phyloP scores from a whole-genome alignment of 2,797 vertebrate genomes.

The Halcyon badia region DNA sequence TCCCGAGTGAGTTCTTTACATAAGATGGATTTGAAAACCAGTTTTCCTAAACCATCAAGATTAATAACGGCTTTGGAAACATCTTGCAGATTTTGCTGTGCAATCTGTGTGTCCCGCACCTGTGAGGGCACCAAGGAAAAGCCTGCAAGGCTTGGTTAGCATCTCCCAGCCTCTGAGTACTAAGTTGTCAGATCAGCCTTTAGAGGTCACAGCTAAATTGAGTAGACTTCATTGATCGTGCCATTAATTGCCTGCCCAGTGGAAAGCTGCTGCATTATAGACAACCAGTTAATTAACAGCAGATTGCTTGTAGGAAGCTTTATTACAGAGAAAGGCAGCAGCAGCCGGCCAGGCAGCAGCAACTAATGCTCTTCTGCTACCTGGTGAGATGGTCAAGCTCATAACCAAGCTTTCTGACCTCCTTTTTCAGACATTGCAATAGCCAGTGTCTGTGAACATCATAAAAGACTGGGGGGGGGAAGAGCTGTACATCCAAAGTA shows the following conservation, averaged over 20 bases:
- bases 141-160: neutral
- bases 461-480: neutral
- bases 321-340: neutral
- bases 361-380: neutral
- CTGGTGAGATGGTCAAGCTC: neutral
- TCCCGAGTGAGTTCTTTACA: neutral
- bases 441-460: neutral
- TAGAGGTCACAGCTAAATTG: neutral
- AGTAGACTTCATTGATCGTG: neutral
- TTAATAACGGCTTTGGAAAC: neutral
- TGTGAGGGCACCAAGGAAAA: accelerated
- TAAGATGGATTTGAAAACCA: neutral
- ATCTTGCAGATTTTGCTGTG: accelerated
- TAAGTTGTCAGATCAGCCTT: neutral
- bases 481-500: neutral
- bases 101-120: accelerated
- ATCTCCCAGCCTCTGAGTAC: accelerated
- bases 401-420: neutral
- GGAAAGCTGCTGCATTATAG: neutral
- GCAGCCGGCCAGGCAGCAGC: neutral
- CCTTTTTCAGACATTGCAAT: neutral
- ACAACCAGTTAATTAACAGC: neutral
- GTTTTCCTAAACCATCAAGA: neutral
- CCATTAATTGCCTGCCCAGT: neutral
- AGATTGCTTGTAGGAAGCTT: neutral